These are phyloP conservation scores for Proisotoma minuta DNA, from an alignment of 2,888 invertebrate species.

Conservation along the genomic window DNA sequence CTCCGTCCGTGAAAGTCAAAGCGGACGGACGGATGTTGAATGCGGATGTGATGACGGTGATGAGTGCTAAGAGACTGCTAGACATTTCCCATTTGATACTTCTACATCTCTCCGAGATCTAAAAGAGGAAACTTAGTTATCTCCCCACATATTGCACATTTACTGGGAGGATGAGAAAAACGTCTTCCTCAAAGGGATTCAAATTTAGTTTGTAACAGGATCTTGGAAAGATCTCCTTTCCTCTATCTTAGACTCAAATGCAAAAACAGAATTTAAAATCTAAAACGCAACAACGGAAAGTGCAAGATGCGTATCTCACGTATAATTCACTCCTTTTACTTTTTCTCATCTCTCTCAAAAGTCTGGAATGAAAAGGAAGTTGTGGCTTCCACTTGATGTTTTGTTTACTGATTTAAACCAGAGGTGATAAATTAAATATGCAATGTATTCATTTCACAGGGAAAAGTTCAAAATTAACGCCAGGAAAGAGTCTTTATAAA, in stretches of 20 bases:
- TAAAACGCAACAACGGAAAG: too few species aligned
- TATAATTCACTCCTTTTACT: too few species aligned
- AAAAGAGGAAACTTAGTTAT: conserved; percentile 13
- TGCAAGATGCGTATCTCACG: too few species aligned
- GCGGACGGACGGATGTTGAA: conserved; percentile 1
- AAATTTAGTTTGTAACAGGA: conserved; percentile 7
- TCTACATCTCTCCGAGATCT: background rate
- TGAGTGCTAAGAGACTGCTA: background rate
- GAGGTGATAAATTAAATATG: too few species aligned
- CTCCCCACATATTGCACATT: conserved; percentile 14
- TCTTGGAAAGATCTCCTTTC: background rate
- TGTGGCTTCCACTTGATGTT: too few species aligned
- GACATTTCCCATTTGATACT: conserved; percentile 2
- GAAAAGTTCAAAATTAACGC: too few species aligned
- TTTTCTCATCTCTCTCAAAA: too few species aligned
- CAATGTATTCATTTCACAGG: too few species aligned
- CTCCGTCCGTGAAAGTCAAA: background rate
- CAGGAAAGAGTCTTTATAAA: too few species aligned
- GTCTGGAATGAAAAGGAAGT: too few species aligned
- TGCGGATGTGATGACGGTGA: background rate
- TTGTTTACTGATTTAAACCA: too few species aligned
- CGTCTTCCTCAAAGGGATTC: conserved; percentile 2
- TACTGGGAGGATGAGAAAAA: conserved; percentile 5
- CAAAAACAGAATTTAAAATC: too few species aligned
- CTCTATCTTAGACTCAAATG: background rate